Percentiles rank a stretch among this genome's conserved stretches.
Evolutionary conservation across 2,113 vertebrate species (phyloP).

Genomic region (Hypomesus transpacificus): DNA sequence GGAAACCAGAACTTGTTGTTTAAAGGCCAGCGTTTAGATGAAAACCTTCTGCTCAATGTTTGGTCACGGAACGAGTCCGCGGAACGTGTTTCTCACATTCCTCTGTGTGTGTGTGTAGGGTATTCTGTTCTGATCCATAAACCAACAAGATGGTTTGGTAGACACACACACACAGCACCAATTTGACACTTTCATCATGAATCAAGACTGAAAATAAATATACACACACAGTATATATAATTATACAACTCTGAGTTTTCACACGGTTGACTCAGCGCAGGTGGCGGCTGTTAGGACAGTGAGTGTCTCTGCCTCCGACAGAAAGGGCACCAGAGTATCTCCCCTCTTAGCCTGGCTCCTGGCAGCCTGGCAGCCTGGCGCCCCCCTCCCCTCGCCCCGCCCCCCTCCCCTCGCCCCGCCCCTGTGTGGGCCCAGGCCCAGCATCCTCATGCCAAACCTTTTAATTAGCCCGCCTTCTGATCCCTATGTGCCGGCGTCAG

Average conservation of each 20-base stretch:
- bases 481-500: slow-evolving; percentile 37
- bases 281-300: slow-evolving; percentile 28
- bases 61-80: too few relatives aligned
- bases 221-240: not conserved
- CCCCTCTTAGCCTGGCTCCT: slow-evolving; percentile 33
- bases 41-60: too few relatives aligned
- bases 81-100: too few relatives aligned
- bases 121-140: too few relatives aligned
- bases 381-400: too few relatives aligned
- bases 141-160: too few relatives aligned
- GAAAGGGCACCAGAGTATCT: slow-evolving; percentile 33
- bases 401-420: not conserved
- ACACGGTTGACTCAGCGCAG: slow-evolving; percentile 30
- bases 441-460: slow-evolving; percentile 39
- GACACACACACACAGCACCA: too few relatives aligned
- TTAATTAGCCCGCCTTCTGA: slow-evolving; percentile 53
- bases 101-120: too few relatives aligned
- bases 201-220: too few relatives aligned
- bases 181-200: too few relatives aligned
- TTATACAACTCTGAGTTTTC: not conserved
- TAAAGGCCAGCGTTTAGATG: too few relatives aligned
- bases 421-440: slow-evolving; percentile 25
- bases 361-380: slow-evolving; percentile 39
- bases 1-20: too few relatives aligned
- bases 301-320: not conserved